Base-by-base conservation (phyloP, 2,888 invertebrate species). In the Drosophila ustulata region DNA sequence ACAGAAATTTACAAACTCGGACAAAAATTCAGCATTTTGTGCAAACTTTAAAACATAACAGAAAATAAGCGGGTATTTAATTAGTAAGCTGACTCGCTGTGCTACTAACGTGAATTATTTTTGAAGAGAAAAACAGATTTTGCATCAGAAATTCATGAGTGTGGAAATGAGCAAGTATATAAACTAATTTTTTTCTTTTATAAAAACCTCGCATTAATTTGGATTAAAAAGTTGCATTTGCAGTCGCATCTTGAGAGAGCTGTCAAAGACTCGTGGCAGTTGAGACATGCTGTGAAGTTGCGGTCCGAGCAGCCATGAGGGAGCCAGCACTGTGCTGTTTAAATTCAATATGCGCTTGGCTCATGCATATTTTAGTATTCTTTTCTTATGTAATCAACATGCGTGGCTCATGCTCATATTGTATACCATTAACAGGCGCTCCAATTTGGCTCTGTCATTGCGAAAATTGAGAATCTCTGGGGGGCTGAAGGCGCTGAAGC, bases 361-460 rank as follows among this genome's bases (percentile, higher is more conserved):
- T 68, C 58, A 68, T 79, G 80, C 76, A 84, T 84, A 78, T 81
- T 84, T 78, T 62, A 71, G 76, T 49, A 43, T 55, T 58, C 13
- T 41, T 18, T 37, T 7, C 18, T 41, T 18, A 34, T 73, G 69
- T 77, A 73, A 83, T 81, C 79, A 82, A 55, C 77, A 65, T 76
- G 72, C 69, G 50, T 51, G 73, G 69, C 72, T 41, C 55, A 63
- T 47, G 26, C 56, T 39, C 56, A 64, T 64, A 50, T 71, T 66
- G 64, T 65, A 66, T 55, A 51, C 63, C 77, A 79, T 79, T 72
- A 82, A 57, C 50, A 61, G 72, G 11, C 49, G 32, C 61, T 41
- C 56, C 65, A 76, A 78, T 74, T 75, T 70, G 46, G 57, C 63
- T 23, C 41, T n/a, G 52, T 28, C 58, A 53, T 50, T 41, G 68